phyloP scores from a whole-genome alignment of 2,888 invertebrate species.

The Latrodectus hesperus region DNA sequence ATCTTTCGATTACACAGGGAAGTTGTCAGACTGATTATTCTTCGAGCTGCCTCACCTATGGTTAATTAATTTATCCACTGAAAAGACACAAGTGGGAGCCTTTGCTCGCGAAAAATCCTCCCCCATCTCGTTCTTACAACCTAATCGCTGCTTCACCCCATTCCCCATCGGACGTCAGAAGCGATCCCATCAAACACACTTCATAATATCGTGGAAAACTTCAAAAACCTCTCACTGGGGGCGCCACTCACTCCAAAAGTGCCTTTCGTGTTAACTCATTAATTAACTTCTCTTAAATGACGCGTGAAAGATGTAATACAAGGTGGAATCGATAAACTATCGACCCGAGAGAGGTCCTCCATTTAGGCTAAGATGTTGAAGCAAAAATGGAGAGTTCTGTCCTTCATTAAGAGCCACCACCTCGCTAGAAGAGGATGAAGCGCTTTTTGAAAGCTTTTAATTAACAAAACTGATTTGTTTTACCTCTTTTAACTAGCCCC shows the following conservation, averaged over 20 bases:
- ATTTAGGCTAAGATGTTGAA: conserved; percentile 10
- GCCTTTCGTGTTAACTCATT: conserved; percentile 64
- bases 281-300: conserved; percentile 66
- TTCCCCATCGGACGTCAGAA: conserved; percentile 23
- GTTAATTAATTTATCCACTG: conserved; percentile 36
- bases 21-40: conserved; percentile 36
- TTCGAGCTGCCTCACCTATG: conserved; percentile 7
- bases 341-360: conserved; percentile 35
- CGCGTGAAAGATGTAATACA: conserved; percentile 67
- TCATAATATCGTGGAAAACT: conserved; percentile 27
- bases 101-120: conserved; percentile 9
- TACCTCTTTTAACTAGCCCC: not conserved
- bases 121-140: conserved; percentile 4
- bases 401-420: conserved; percentile 58
- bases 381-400: conserved; percentile 20
- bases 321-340: conserved; percentile 63
- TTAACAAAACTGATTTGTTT: conserved; percentile 65
- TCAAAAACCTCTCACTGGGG: conserved; percentile 19
- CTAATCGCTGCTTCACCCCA: conserved; percentile 12
- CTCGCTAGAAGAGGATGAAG: conserved; percentile 40
- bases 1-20: not conserved
- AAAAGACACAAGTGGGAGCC: conserved; percentile 28
- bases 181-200: conserved; percentile 38
- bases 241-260: conserved; percentile 33
- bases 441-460: conserved; percentile 69